A percentile compares a stretch with the other conserved stretches of the same genome.
Conservation (phyloP, 2,113 vertebrate genomes). For the Muntiacus reevesi region DNA sequence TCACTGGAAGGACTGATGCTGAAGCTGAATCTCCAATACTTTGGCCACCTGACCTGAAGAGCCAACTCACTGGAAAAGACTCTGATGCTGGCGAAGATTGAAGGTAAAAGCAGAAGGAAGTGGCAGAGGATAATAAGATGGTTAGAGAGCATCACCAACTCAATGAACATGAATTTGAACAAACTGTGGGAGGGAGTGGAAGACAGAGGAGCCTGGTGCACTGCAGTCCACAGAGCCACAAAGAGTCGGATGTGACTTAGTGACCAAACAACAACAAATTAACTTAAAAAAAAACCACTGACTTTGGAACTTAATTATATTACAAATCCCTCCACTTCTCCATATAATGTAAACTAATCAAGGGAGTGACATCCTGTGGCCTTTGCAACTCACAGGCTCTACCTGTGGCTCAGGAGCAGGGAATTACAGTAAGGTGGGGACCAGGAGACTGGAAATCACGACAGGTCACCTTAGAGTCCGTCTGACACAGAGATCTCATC, state of each 20-base stretch:
- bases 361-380: neutral
- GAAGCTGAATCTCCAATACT: neutral
- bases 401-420: neutral
- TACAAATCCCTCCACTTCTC: neutral
- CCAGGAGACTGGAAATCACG: neutral
- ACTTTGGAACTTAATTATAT: neutral
- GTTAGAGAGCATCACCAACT: neutral
- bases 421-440: neutral
- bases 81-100: neutral
- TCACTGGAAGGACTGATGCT: neutral
- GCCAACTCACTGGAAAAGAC: neutral
- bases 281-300: neutral
- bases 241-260: accelerated
- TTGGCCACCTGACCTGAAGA: neutral
- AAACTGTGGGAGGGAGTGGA: neutral
- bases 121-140: neutral
- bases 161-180: neutral
- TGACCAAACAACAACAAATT: neutral
- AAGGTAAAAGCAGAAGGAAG: neutral
- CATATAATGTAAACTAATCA: neutral
- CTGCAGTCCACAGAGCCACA: neutral
- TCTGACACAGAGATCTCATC: neutral
- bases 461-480: neutral
- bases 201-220: neutral
- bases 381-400: neutral